Conservation (phyloP, 1,140 invertebrate genomes). For the Rhopalosiphum padi region DNA sequence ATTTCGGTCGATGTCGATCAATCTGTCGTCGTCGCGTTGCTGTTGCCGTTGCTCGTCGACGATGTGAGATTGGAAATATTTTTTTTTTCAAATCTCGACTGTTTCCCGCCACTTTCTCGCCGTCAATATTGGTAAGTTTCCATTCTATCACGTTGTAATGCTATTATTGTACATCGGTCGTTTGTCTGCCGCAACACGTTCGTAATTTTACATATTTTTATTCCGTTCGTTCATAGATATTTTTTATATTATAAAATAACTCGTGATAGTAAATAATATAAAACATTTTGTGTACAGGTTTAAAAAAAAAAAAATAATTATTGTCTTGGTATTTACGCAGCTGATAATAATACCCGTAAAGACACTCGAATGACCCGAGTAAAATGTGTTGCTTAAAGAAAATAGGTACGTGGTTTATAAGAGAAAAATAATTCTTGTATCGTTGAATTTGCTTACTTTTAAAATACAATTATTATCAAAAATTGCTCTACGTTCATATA, state of each 20-base stretch:
- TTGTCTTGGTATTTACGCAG: slow-evolving; percentile 32
- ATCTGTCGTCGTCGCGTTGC: neutral
- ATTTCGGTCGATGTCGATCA: neutral
- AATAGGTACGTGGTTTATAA: neutral
- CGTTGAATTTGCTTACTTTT: neutral
- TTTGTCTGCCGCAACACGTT: neutral
- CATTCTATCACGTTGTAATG: neutral
- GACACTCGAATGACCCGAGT: neutral
- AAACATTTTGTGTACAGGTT: neutral
- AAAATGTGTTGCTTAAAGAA: neutral
- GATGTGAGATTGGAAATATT: neutral
- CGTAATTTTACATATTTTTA: neutral
- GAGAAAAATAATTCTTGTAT: neutral
- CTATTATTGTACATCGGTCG: too few relatives aligned
- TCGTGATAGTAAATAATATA: neutral
- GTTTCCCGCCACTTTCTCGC: slow-evolving; percentile 23
- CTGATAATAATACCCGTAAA: neutral
- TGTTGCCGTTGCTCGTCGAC: neutral
- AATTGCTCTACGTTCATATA: neutral
- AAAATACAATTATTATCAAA: neutral
- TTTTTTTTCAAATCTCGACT: neutral
- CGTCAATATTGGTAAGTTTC: neutral
- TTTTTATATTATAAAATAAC: neutral
- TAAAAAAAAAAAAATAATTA: neutral
- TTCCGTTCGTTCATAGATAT: neutral